A percentile compares a stretch with the other conserved stretches of the same genome.
Conservation (phyloP, 53 echinoderm and acorn worm species). For the Glandiceps talaboti region DNA sequence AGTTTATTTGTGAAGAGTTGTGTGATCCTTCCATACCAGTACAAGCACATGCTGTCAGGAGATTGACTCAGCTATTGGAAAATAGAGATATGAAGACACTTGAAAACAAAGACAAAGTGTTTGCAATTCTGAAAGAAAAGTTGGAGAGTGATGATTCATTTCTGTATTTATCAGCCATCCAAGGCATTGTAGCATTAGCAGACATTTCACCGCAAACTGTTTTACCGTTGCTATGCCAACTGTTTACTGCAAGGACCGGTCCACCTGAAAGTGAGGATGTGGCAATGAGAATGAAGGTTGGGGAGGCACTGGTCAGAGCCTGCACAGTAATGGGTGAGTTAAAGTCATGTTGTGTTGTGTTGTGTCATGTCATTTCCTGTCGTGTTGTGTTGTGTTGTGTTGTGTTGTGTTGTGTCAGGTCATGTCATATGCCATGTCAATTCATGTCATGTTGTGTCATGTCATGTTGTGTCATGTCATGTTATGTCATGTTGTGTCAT, state of each 20-base stretch:
- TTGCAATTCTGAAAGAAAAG: conserved; percentile 64
- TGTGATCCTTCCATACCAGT: conserved; percentile 76
- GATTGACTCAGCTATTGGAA: conserved; percentile 44
- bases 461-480: no score
- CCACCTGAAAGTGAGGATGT: conserved; percentile 13
- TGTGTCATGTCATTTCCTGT: no score
- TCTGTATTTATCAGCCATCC: conserved; percentile 77
- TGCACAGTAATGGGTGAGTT: conserved; percentile 60
- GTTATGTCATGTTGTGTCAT: no score
- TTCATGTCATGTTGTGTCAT: no score
- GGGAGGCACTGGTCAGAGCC: conserved; percentile 82
- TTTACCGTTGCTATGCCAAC: conserved; percentile 54
- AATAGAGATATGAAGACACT: conserved; percentile 48
- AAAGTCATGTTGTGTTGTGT: no score
- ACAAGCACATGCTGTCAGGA: conserved; percentile 70
- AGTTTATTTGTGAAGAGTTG: conserved; percentile 67
- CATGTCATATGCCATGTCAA: no score
- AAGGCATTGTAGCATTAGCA: conserved; percentile 57
- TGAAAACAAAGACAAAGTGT: conserved; percentile 46
- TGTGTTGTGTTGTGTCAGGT: no score
- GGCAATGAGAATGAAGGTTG: conserved; percentile 78
- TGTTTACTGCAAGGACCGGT: conserved; percentile 14
- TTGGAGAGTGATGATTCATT: conserved; percentile 79
- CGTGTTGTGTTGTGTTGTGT: no score
- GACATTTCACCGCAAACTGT: conserved; percentile 49